Base-by-base conservation (phyloP, 2,113 vertebrate species). In the Myiozetetes cayanensis region DNA sequence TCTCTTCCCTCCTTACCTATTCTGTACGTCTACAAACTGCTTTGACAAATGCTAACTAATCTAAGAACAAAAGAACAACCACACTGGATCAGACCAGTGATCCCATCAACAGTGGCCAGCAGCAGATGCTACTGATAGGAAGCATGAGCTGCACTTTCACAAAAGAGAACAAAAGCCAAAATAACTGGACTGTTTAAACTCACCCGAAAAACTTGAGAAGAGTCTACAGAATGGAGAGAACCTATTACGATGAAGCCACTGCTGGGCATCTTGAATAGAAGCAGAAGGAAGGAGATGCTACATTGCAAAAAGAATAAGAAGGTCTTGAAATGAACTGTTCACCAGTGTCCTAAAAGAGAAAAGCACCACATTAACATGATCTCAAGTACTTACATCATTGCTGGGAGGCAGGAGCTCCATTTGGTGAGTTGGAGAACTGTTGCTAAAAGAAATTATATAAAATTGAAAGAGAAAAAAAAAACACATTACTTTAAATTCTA, bases 201-300 rank as follows among this genome's bases (percentile, higher is more conserved):
- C 97, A 99, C 99, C 99, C 56, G 99, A 98, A 98, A 99, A 99
- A 96, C 98, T 99, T 97, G 98, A 98, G 79, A 99, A 99, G 95
- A 99, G 98, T 94, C 98, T 97, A 96, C 98, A 99, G 98, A 99
- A 99, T 91, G 98, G 98, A 13, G 98, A 98, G 98, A 99, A 99
- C 91, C 99, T 97, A 96, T 99, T 98, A 56, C 97, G 98, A 87
- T 98, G 98, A 56, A 99, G 98, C 99, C 99, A 99, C 96, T 99
- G 98, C 98, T 99, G 99, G 78, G 98, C 98, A 39, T 99, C 98
- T 97, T 99, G 99, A 91, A 97, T 98, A 72, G 98, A 98, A 94
- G 98, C 98, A 30, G 98, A 98, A 9, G 99, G 98, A 96, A 99
- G 98, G 91, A 99, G 98, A 97, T 99, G 98, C 99, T 99, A 98